Base-by-base conservation (phyloP, 2,888 invertebrate species). In the Arge pagana region DNA sequence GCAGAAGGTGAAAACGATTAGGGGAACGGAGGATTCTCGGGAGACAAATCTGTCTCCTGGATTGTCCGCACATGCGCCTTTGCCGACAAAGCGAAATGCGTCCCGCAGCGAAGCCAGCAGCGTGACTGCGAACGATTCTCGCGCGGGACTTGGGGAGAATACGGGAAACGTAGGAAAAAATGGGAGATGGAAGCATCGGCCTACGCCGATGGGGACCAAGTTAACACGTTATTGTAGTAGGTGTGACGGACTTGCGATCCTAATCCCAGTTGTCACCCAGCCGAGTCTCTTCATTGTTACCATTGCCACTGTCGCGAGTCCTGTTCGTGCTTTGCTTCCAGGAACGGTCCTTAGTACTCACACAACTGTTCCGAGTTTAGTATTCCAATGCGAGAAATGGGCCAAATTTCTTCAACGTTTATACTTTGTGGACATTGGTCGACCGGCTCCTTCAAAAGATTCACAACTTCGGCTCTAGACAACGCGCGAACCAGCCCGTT, bases 31-130 rank as follows among this genome's bases (percentile, higher is more conserved):
- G 63, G 62, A 64, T 63, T 59, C 55, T 62, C 63, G 52, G 56
- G 57, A 63, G 69, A 64, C 68, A 74, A 76, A 75, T 74, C 74
- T 75, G 70, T 68, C 69, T 65, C 59, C 54, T 57, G 74, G 66
- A 75, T 74, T 76, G 75, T 76, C 66, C 67, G 72, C 74, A 73
- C 76, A 75, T 76, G 76, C 67, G 57, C 48, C 60, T 58, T 60
- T 54, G 68, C 73, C 75, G 73, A 74, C 74, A 75, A 76, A 75
- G 72, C 62, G 54, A 60, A 54, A 59, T 59, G 55, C 60, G 58
- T 59, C 70, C 71, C 52, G 66, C 65, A 66, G 71, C 30, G 66
- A 36, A 41, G 39, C 13, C 11, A 31, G 50, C 19, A 40, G 33
- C 18, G 51, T 16, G 6, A 23, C 7, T 42, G 37, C 42, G 24